Conservation (phyloP, 1,140 invertebrate species). For the Drosophila sp. region DNA sequence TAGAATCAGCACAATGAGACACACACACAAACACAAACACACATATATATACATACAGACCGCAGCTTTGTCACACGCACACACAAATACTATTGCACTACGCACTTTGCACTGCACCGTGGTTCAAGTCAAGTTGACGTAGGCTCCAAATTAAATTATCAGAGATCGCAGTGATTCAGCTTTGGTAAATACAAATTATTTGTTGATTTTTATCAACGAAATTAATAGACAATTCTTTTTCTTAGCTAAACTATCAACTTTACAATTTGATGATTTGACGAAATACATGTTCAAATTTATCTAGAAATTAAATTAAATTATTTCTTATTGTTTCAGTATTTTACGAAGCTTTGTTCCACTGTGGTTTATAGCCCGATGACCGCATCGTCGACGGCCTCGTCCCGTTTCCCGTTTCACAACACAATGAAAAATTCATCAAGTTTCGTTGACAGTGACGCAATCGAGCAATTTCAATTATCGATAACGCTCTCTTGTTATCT, state of each 20-base stretch:
- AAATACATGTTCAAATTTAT: too few relatives aligned
- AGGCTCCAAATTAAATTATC: background rate
- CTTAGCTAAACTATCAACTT: too few relatives aligned
- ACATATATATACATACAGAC: background rate
- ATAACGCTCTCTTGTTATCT: constrained; percentile 34
- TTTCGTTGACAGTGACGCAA: constrained; percentile 37
- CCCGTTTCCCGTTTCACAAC: constrained; percentile 28
- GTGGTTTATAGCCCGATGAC: constrained; percentile 2
- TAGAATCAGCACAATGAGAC: constrained; percentile 49
- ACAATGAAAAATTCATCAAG: constrained; percentile 25
- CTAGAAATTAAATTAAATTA: too few relatives aligned
- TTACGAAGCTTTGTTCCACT: constrained; percentile 14
- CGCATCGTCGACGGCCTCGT: constrained; percentile 23
- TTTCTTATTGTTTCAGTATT: constrained; percentile 5
- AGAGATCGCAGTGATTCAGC: too few relatives aligned
- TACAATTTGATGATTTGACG: too few relatives aligned
- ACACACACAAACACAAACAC: constrained; percentile 21
- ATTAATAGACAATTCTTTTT: too few relatives aligned
- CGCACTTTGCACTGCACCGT: constrained; percentile 34
- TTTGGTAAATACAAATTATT: too few relatives aligned
- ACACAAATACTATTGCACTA: constrained; percentile 16
- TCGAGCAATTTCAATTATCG: constrained; percentile 26
- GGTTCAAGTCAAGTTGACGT: constrained; percentile 13
- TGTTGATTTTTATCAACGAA: too few relatives aligned
- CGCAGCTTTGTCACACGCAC: constrained; percentile 10